A percentile compares a stretch with the other conserved stretches of the same genome.
phyloP scores from a whole-genome alignment of 2,797 vertebrate species.

The Coreius guichenoti region DNA sequence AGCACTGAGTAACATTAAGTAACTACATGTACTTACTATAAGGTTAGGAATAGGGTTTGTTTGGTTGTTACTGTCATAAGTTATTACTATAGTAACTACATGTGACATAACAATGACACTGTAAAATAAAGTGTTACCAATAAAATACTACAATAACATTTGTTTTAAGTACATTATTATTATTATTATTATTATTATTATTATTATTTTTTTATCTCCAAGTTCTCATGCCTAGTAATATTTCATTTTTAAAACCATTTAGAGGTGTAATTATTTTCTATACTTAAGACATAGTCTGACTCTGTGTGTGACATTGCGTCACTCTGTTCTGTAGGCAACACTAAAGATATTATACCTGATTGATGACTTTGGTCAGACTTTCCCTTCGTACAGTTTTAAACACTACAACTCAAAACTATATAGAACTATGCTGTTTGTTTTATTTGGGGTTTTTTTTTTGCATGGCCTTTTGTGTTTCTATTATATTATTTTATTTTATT shows the following conservation, averaged over 20 bases:
- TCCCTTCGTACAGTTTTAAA: not conserved
- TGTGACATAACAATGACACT: no score
- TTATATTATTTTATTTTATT: no score
- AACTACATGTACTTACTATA: no score
- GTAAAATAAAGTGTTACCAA: no score
- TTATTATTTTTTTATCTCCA: not conserved
- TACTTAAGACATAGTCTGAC: not conserved
- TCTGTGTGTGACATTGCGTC: no score
- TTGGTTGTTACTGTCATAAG: no score
- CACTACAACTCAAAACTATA: not conserved
- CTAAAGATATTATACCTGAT: not conserved
- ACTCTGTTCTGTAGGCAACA: not conserved
- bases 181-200: not conserved
- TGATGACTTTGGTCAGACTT: not conserved
- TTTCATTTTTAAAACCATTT: not conserved
- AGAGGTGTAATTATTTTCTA: not conserved
- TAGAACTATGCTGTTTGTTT: no score
- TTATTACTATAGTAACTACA: no score
- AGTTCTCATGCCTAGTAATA: not conserved
- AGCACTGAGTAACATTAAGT: no score
- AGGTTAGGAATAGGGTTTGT: no score
- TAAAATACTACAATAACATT: not conserved
- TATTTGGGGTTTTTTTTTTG: not conserved
- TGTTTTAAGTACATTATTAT: not conserved
- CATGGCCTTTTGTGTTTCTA: not conserved